Base-by-base conservation (phyloP, 2,113 vertebrate genomes). In the Microtus ochrogaster region DNA sequence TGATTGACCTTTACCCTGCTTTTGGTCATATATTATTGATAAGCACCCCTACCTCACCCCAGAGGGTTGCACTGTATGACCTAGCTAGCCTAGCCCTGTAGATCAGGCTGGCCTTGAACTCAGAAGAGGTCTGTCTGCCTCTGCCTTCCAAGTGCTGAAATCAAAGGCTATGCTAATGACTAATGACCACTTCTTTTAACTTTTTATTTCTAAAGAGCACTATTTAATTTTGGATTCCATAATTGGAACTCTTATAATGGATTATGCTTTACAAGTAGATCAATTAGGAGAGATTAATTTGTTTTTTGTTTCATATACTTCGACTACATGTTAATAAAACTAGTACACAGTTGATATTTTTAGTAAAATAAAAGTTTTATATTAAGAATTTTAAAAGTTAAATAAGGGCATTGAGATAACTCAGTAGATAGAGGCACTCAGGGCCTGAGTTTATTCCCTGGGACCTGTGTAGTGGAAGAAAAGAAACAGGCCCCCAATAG, bases 261-360 rank as follows among this genome's bases (percentile, higher is more conserved):
- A 78, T 89, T 92, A 68, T 87, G 17, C 39, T 96, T 82, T 87
- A 68, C 2, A 93, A 72, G 33, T 63, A 14, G n/a, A n/a, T 93
- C 65, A 44, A 4, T 94, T 13, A 39, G 86, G 33, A 90, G 49
- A 90, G 77, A 19, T 90, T 26, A 66, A 17, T 95, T 49, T 92
- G 49, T 22, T 92, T 94, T 94, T 87, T 78, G 73, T 93, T 8
- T 79, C 84, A 33, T 12, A 74, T 88, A 39, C n/a, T 95, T 92
- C 89, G n/a, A 91, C 21, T 89, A 68, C 58, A 89, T 81, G 39
- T 95, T 88, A 84, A 22, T 94, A 84, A 96, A 95, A 58, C 76
- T 90, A 85, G 41, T 74, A 61, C 49, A 13, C 44, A 78, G 39
- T 39, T 93, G 68, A 36, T 55, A 49, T 39, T 44, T 96, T 78